These are phyloP conservation scores for Erebia palarica DNA, from an alignment of 2,888 invertebrate genomes.

Conservation along the genomic window DNA sequence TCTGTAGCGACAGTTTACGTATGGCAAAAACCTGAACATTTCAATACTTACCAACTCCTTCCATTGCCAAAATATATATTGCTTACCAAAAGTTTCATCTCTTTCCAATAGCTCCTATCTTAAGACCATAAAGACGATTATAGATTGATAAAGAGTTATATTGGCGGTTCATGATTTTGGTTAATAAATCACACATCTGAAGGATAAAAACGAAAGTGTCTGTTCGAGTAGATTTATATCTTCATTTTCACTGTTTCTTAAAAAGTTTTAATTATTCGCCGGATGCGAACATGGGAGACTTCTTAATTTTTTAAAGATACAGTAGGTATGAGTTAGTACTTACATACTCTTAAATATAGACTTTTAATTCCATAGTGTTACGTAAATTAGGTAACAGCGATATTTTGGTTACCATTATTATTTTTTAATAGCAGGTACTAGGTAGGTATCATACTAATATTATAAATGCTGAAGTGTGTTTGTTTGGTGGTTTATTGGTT, in stretches of 20 bases:
- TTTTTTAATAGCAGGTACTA: no score
- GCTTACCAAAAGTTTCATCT: constrained; percentile 14
- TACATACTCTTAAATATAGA: no score
- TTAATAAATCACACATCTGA: constrained; percentile 65
- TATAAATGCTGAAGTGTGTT: no score
- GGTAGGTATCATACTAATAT: no score
- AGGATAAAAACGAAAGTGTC: constrained; percentile 73
- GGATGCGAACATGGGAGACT: constrained; percentile 62
- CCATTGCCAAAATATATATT: constrained; percentile 21
- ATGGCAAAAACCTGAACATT: constrained; percentile 52
- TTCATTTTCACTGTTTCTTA: constrained; percentile 70
- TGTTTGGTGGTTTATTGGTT: no score
- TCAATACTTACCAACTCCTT: constrained; percentile 43
- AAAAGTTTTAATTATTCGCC: constrained; percentile 78
- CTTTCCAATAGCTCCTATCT: constrained; percentile 43
- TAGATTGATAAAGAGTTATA: constrained; percentile 40
- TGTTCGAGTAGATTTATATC: constrained; percentile 72
- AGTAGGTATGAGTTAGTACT: neutral
- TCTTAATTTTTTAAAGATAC: constrained; percentile 55
- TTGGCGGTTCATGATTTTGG: constrained; percentile 51
- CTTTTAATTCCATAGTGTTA: no score
- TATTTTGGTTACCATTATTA: no score
- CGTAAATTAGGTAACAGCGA: no score
- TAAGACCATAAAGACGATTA: constrained; percentile 45
- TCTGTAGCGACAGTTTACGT: constrained; percentile 44